These are phyloP conservation scores for Drosophila pseudoananassae DNA, from an alignment of 1,140 invertebrate species.

Conservation along the genomic window DNA sequence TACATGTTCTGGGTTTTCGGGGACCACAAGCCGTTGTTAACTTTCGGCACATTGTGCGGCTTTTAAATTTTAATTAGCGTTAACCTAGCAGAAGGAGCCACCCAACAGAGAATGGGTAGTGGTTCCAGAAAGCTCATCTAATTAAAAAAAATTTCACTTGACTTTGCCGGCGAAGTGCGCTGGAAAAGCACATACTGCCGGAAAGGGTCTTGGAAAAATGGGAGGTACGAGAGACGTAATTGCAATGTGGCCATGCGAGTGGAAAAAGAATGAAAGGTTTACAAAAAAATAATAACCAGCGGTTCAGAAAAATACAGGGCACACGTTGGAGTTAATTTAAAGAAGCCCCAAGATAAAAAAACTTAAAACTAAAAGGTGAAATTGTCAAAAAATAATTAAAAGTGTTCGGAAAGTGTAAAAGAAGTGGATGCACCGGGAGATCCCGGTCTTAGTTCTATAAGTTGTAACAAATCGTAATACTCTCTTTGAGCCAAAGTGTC, in stretches of 20 bases:
- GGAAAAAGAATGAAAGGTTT: conserved; percentile 4
- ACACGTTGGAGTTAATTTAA: conserved; percentile 1
- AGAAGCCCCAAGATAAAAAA: background rate
- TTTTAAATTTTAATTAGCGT: conserved; percentile 82
- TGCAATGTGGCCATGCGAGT: conserved; percentile 5
- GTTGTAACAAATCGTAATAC: conserved; percentile 25
- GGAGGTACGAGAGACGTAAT: background rate
- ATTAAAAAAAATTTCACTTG: conserved; percentile 66
- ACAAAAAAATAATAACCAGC: background rate
- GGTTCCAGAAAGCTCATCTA: conserved; percentile 65
- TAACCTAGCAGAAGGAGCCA: conserved; percentile 54
- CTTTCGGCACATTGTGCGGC: conserved; percentile 81
- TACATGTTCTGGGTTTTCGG: conserved; percentile 34
- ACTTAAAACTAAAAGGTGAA: background rate
- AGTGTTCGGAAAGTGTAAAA: background rate
- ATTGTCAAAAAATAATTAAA: background rate
- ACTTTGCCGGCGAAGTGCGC: conserved; percentile 37
- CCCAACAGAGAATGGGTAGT: background rate
- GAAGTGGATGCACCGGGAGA: no score
- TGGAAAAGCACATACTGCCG: conserved; percentile 3
- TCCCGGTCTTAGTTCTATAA: conserved; percentile 17
- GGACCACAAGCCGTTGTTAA: conserved; percentile 63
- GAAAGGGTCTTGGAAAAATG: conserved; percentile 10
- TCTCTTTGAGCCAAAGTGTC: conserved; percentile 54
- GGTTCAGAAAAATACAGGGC: background rate